phyloP scores from a whole-genome alignment of 2,888 invertebrate species.

The Acleris holmiana region DNA sequence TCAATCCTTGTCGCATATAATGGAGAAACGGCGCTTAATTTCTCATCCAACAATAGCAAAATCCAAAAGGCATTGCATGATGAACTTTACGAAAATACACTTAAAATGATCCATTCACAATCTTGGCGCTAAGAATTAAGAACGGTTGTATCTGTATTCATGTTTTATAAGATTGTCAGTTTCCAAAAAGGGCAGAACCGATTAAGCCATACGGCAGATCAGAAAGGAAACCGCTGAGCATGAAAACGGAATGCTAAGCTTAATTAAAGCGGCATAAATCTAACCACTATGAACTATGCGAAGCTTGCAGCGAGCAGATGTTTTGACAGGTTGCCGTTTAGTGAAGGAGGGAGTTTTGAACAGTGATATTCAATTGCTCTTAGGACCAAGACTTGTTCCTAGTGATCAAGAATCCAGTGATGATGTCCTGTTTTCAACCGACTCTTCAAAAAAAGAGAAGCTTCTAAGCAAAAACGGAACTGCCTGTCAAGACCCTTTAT shows the following conservation, averaged over 20 bases:
- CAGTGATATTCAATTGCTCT: no score
- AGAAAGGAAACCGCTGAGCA: constrained; percentile 32
- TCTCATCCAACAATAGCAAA: constrained; percentile 21
- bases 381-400: no score
- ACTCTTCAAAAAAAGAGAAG: no score
- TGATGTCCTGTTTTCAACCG: no score
- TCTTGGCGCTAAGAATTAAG: constrained; percentile 2
- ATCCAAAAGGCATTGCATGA: constrained; percentile 26
- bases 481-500: no score
- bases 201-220: constrained; percentile 33
- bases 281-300: constrained; percentile 14
- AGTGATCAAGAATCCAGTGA: no score
- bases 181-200: constrained; percentile 35
- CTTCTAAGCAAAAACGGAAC: no score
- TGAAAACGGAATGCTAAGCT: constrained; percentile 38
- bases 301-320: constrained; percentile 22
- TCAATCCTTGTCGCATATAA: background rate
- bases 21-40: constrained; percentile 20
- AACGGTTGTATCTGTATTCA: background rate
- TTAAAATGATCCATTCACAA: background rate
- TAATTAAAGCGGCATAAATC: constrained; percentile 38
- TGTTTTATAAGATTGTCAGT: constrained; percentile 3
- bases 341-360: background rate
- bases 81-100: background rate
- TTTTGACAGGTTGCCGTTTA: background rate